phyloP scores from a whole-genome alignment of 2,113 vertebrate species.

The Hepsetus odoe region DNA sequence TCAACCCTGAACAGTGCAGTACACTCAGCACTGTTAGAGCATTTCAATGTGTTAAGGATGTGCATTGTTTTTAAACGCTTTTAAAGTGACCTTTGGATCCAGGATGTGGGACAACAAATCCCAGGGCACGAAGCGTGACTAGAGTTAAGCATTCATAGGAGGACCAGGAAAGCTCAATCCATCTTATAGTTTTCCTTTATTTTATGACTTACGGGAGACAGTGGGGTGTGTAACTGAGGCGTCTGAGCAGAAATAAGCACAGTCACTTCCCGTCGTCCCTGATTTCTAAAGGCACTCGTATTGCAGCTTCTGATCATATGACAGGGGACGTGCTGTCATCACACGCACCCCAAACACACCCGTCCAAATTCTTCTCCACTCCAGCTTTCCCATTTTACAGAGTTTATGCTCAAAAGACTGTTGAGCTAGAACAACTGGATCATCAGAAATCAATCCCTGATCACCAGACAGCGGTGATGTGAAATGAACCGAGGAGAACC shows the following conservation, averaged over 20 bases:
- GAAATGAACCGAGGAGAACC: too few species aligned
- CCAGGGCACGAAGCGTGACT: not conserved
- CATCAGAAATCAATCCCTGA: too few species aligned
- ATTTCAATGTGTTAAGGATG: too few species aligned
- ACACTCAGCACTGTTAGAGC: not conserved
- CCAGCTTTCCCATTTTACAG: constrained; percentile 32
- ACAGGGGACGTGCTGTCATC: constrained; percentile 90
- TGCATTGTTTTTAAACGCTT: too few species aligned
- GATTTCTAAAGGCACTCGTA: constrained; percentile 92
- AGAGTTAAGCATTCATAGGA: constrained; percentile 19
- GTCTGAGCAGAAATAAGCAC: constrained; percentile 54
- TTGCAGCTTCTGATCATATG: constrained; percentile 86
- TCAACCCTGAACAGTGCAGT: not conserved
- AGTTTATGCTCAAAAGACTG: not conserved
- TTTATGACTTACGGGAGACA: not conserved
- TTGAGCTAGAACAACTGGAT: not conserved
- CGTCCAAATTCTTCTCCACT: constrained; percentile 79
- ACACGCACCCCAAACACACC: constrained; percentile 74
- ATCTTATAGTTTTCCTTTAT: not conserved
- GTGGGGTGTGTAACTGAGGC: constrained; percentile 76
- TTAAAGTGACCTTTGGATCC: constrained; percentile 15
- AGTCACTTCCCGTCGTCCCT: constrained; percentile 77
- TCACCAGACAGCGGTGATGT: too few species aligned
- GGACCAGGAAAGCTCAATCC: not conserved
- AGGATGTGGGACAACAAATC: not conserved